These are phyloP conservation scores for Tympanuchus pallidicinctus DNA, from an alignment of 2,113 vertebrate species.

Conservation along the genomic window DNA sequence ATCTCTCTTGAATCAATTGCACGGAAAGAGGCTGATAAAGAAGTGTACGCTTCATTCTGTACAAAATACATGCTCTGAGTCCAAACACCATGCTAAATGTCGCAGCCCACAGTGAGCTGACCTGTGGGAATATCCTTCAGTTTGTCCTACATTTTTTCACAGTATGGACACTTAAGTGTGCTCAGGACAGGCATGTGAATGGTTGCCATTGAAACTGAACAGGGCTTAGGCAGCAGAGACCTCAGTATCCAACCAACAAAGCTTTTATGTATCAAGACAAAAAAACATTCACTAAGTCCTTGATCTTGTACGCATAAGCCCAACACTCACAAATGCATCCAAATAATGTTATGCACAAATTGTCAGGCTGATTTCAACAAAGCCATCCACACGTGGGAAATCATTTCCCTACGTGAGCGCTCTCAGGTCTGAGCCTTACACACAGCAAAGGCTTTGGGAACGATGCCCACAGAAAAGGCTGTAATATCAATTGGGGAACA, in stretches of 20 bases:
- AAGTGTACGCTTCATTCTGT: not conserved
- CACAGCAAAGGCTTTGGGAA: not conserved
- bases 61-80: not conserved
- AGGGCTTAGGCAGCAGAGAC: not conserved
- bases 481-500: not conserved
- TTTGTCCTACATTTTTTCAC: not conserved
- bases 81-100: not conserved
- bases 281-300: not conserved
- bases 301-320: slow-evolving; percentile 13
- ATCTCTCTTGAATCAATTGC: slow-evolving; percentile 15
- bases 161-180: not conserved
- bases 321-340: slow-evolving; percentile 12
- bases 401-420: not conserved
- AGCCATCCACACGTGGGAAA: not conserved
- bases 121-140: not conserved
- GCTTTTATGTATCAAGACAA: not conserved
- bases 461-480: not conserved
- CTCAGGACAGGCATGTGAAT: not conserved
- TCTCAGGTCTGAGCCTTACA: not conserved
- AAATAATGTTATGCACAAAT: not conserved
- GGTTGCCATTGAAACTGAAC: not conserved
- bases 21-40: not conserved
- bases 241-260: not conserved
- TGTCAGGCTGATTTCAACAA: not conserved
- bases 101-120: not conserved